Percentiles rank a stretch among this genome's conserved stretches.
Conservation (phyloP, 2,888 invertebrate genomes). For the Nomada fucata region DNA sequence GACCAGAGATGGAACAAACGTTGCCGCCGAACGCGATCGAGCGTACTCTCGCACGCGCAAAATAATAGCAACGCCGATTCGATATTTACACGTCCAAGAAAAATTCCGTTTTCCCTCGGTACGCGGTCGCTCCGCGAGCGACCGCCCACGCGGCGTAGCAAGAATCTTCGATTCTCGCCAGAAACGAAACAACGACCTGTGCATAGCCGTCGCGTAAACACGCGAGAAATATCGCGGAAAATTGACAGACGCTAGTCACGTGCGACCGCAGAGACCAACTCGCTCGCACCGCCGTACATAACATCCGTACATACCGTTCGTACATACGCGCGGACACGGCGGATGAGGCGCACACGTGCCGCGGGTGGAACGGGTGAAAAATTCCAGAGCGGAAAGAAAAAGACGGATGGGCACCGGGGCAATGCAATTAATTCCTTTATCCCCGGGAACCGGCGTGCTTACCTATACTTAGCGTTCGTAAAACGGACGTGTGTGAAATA, state of each 20-base stretch:
- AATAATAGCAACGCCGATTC: too few relatives aligned
- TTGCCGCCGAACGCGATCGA: too few relatives aligned
- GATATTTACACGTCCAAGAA: not conserved
- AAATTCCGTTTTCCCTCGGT: not conserved
- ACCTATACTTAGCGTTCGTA: conserved; percentile 51
- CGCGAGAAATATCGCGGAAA: conserved; percentile 15
- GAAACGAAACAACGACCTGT: not conserved
- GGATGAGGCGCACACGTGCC: too few relatives aligned
- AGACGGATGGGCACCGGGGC: conserved; percentile 44
- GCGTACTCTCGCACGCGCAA: too few relatives aligned
- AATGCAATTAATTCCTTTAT: conserved; percentile 69
- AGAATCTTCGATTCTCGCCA: not conserved
- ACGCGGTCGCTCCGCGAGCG: not conserved
- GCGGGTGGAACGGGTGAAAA: not conserved
- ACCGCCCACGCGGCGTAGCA: not conserved
- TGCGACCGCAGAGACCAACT: too few relatives aligned
- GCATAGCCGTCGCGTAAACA: not conserved
- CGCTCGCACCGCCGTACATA: not conserved
- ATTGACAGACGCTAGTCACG: conserved; percentile 30
- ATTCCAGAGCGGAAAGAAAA: conserved; percentile 10
- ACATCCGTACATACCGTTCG: not conserved
- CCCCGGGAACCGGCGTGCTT: conserved; percentile 51
- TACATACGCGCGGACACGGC: too few relatives aligned
- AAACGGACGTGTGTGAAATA: conserved; percentile 68
- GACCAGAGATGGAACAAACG: too few relatives aligned